A percentile compares a stretch with the other conserved stretches of the same genome.
phyloP scores from a whole-genome alignment of 1,140 invertebrate species.

The Drosophila kanapiae region DNA sequence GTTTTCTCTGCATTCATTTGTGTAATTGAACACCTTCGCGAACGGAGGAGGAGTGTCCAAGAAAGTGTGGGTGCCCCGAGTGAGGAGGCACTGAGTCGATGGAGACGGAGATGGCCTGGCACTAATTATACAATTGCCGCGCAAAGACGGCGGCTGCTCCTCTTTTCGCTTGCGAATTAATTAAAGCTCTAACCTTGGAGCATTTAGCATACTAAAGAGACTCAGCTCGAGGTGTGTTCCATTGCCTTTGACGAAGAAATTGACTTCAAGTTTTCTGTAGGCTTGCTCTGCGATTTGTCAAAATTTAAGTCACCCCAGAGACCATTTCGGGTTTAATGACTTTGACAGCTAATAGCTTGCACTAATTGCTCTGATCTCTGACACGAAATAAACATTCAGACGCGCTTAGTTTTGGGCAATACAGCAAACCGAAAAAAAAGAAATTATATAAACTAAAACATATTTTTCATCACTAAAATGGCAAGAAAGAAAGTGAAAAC shows the following conservation, averaged over 20 bases:
- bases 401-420: slow-evolving; percentile 3
- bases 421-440: background rate
- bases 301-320: slow-evolving; percentile 44
- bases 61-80: slow-evolving; percentile 10
- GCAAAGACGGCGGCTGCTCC: slow-evolving; percentile 41
- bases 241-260: slow-evolving; percentile 22
- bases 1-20: slow-evolving; percentile 44
- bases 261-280: slow-evolving; percentile 12
- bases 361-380: slow-evolving; percentile 60
- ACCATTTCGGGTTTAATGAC: slow-evolving; percentile 33
- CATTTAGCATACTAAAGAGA: slow-evolving; percentile 57
- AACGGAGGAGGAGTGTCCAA: slow-evolving; percentile 30
- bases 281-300: slow-evolving; percentile 55
- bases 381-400: slow-evolving; percentile 40
- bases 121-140: slow-evolving; percentile 60
- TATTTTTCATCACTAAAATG: slow-evolving; percentile 18
- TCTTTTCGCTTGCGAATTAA: slow-evolving; percentile 53
- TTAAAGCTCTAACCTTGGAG: slow-evolving; percentile 52
- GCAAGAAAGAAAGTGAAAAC: slow-evolving; percentile 31
- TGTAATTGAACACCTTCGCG: slow-evolving; percentile 54
- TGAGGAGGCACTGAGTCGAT: background rate
- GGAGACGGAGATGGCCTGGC: slow-evolving; percentile 19
- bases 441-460: slow-evolving; percentile 34
- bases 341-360: slow-evolving; percentile 59
- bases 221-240: slow-evolving; percentile 30